Evolutionary conservation across 2,113 vertebrate species (phyloP), one percentile per base, ranked within the genome.

Genomic region (Tiliqua scincoides): DNA sequence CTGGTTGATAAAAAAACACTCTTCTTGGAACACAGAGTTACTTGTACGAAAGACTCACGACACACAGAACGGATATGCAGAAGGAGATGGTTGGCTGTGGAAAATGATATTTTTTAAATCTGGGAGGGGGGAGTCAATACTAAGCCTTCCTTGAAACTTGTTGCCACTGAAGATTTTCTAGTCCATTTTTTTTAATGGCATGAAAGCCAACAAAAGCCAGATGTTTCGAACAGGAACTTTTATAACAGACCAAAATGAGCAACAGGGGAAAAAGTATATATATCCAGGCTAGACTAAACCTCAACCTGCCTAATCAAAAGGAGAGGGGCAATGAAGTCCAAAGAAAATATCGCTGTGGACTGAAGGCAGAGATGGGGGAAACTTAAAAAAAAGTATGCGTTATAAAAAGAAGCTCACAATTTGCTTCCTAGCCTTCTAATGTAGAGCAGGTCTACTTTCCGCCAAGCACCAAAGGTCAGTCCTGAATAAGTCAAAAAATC

Each of bases 401-500:
- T 14, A 68, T 14, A 37, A 11, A 78, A 21, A 3, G n/a, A 23
- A 48, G 35, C 92, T 8, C 59, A 82, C 67, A 84, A 32, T 93
- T 89, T 89, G 67, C n/a, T 93, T 82, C 79, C 25, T 40, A 37
- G 35, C 32, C 71, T 79, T 82, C 89, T 91, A 48, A 82, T 27
- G 0, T 8, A 12, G 0, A 92, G 40, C 48, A 40, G 0, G 70
- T 84, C 86, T 73, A 48, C 79, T 17, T 68, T 82, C 94, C 87
- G 9, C 63, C 86, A 72, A 85, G 80, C 90, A 80, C 90, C 0
- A 82, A 76, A 57, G 88, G 82, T 95, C 1, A 79, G 82, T 85
- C 93, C 90, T 87, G 6, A 0, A 91, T 91, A 92, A 91, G 87
- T 73, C 93, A 89, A 91, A 93, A 93, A 93, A 94, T 93, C 92